A percentile compares a stretch with the other conserved stretches of the same genome.
phyloP scores from a whole-genome alignment of 2,797 vertebrate genomes.

The Tenualosa ilisha region DNA sequence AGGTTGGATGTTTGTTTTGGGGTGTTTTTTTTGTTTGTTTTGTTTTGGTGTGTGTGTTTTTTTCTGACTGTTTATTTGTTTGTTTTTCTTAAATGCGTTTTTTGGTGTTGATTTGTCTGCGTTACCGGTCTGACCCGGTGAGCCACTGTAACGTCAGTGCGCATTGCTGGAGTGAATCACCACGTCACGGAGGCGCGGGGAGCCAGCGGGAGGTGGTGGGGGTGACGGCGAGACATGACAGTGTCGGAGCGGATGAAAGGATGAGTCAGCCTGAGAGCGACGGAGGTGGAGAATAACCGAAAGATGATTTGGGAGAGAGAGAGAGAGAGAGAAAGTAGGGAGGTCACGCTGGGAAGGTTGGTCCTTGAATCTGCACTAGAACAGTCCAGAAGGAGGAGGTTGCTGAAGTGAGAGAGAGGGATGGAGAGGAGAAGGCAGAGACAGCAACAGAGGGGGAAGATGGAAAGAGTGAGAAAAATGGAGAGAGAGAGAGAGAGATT shows the following conservation, averaged over 20 bases:
- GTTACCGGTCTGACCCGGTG: not conserved
- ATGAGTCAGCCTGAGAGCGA: not conserved
- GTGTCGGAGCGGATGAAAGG: not conserved
- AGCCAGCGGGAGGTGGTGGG: too few relatives aligned
- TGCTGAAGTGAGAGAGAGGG: constrained; percentile 38
- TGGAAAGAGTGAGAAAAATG: not conserved
- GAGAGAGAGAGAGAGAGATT: not conserved
- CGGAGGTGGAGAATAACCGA: not conserved
- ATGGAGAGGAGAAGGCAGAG: not conserved
- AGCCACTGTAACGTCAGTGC: not conserved
- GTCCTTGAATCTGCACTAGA: not conserved
- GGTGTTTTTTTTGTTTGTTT: not conserved
- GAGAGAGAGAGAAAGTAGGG: constrained; percentile 55
- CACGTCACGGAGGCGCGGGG: not conserved
- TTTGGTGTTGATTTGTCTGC: not conserved
- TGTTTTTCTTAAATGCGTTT: not conserved
- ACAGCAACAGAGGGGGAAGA: not conserved
- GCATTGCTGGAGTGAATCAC: not conserved
- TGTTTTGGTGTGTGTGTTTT: not conserved
- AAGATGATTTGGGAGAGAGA: not conserved
- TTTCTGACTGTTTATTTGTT: not conserved
- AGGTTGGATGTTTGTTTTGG: not conserved
- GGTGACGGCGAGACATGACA: not conserved
- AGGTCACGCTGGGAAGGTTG: constrained; percentile 31
- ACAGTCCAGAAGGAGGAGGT: constrained; percentile 12